These are phyloP conservation scores for Ophiothrix spiculata DNA, from an alignment of 35 echinoderm and acorn worm species.

Conservation along the genomic window DNA sequence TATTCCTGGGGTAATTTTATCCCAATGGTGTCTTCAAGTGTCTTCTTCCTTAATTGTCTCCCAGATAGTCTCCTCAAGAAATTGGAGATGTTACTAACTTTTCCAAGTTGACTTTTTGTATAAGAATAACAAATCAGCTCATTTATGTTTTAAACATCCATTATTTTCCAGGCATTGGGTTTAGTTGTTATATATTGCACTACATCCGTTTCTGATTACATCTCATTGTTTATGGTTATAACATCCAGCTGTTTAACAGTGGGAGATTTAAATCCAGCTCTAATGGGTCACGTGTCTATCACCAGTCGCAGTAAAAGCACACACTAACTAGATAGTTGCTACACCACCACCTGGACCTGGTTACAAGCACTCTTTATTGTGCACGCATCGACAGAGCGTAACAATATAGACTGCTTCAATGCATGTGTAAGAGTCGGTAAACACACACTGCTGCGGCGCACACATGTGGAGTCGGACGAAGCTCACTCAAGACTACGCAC, in stretches of 20 bases:
- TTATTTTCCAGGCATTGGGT: neutral
- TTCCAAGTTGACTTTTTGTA: neutral
- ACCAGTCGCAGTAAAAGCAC: neutral
- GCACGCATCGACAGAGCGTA: neutral
- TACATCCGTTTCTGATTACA: neutral
- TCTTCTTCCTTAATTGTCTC: too few species aligned
- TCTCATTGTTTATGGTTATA: neutral
- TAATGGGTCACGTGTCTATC: neutral
- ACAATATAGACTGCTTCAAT: neutral
- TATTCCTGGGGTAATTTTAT: neutral
- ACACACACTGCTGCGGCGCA: neutral
- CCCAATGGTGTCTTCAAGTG: too few species aligned
- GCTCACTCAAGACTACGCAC: too few species aligned
- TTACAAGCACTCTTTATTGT: neutral
- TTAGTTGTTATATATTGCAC: neutral
- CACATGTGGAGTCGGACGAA: too few species aligned
- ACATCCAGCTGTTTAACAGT: neutral
- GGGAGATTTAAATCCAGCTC: constrained; percentile 14
- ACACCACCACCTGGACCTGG: neutral
- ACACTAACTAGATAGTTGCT: neutral
- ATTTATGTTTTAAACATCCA: neutral
- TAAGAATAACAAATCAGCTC: neutral
- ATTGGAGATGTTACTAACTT: neutral
- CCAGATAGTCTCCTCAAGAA: neutral
- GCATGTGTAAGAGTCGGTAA: neutral